Percentiles rank a stretch among this genome's conserved stretches.
phyloP scores from a whole-genome alignment of 2,113 vertebrate genomes.

The Pagrus major region DNA sequence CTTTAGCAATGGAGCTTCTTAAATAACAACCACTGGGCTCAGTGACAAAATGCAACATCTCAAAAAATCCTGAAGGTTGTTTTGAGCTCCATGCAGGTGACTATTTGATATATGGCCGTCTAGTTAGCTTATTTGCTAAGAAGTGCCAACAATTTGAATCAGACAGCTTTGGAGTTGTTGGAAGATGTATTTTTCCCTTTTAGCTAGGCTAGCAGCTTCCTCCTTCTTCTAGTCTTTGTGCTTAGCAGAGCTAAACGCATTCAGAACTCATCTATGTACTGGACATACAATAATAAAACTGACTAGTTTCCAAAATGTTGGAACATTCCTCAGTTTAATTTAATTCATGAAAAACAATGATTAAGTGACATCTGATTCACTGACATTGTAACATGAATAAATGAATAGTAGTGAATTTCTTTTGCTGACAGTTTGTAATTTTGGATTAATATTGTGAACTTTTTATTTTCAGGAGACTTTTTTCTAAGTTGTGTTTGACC shows the following conservation, averaged over 20 bases:
- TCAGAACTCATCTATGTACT: not conserved
- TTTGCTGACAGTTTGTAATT: constrained; percentile 1
- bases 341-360: not conserved
- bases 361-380: not conserved
- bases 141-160: not conserved
- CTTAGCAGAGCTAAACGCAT: not conserved
- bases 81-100: not conserved
- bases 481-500: constrained; percentile 8
- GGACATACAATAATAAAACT: not conserved
- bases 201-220: not conserved
- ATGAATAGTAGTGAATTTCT: not conserved
- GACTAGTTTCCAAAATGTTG: not conserved
- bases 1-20: not conserved
- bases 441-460: constrained; percentile 1
- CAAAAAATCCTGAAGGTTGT: too few species aligned
- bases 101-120: not conserved
- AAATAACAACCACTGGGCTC: not conserved
- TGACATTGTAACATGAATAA: not conserved
- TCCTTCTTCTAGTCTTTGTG: not conserved
- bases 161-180: not conserved
- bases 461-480: constrained; percentile 16
- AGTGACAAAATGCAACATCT: not conserved
- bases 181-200: not conserved
- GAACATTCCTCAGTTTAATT: not conserved
- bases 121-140: not conserved